Evolutionary conservation across 1,140 invertebrate genomes (phyloP), one percentile per base, ranked within the genome.

Genomic region (Zaprionus lachaisei): DNA sequence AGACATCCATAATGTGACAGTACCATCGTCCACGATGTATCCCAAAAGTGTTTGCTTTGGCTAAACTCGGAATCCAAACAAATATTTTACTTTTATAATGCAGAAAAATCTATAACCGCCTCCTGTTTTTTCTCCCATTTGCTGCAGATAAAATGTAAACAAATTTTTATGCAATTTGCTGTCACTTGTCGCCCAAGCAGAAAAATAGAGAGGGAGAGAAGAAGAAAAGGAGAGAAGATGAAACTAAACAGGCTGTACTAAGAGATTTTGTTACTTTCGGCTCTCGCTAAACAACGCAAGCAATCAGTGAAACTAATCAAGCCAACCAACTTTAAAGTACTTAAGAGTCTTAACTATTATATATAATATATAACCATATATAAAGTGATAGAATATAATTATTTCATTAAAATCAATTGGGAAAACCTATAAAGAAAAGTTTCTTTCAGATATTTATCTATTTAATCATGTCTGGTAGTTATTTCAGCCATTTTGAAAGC

Each of bases 161-260:
- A 90, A 72, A 81, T 90, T 90, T 85, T 55, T 56, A 66, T 72
- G 65, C 86, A 91, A 90, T 85, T 90, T 90, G 63, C 72, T 83
- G 71, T 70, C 84, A 74, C 70, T 83, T 80, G 34, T 70, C 72
- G 51, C 71, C 64, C 44, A 34, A 72, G 31, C 38, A 63, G 65
- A 28, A 31, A 9, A 47, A 20, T 12, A 20, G 20, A 22, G 24
- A 26, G 49, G 4, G 4, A 17, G 5, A 15, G 6, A 24, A 14
- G 38, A 4, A 24, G 15, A 54, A 31, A 7, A 7, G 38, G 44
- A 6, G 15, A 41, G 37, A 15, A 37, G 37, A 20, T 41, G 7
- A 3, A 24, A 24, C 47, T 20, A 47, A 49, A 22, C 20, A 47
- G 49, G n/a, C 37, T 74, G 37, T 34, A 49, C 54, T 57, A 49